These are phyloP conservation scores for Atta colombica DNA, from an alignment of 1,140 invertebrate genomes.

Conservation along the genomic window DNA sequence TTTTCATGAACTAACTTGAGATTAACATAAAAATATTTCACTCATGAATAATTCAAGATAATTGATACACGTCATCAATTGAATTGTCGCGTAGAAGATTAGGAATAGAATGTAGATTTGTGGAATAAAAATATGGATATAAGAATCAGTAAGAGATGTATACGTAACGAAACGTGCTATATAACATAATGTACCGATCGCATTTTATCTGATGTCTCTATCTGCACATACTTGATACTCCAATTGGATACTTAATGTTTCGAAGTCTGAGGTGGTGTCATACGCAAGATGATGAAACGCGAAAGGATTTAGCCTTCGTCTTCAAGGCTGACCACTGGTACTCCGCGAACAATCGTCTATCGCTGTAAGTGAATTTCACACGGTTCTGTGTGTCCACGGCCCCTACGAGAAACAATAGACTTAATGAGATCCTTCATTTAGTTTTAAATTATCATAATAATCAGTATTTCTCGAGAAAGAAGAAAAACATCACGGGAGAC, in stretches of 20 bases:
- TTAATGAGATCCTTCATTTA: constrained; percentile 5
- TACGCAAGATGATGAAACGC: constrained; percentile 78
- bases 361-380: constrained; percentile 63
- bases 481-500: neutral
- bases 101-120: neutral
- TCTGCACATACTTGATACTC: constrained; percentile 48
- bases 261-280: constrained; percentile 67
- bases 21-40: neutral
- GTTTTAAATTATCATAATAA: constrained; percentile 8
- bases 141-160: neutral
- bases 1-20: neutral
- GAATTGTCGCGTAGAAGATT: neutral
- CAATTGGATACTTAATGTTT: constrained; percentile 63
- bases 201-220: constrained; percentile 3
- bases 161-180: neutral
- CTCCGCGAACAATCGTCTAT: constrained; percentile 64
- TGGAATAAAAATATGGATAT: neutral
- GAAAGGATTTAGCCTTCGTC: constrained; percentile 81
- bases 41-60: neutral
- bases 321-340: constrained; percentile 75
- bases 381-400: neutral
- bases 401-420: neutral
- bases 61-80: neutral
- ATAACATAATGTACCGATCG: neutral
- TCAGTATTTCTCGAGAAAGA: neutral